phyloP scores from a whole-genome alignment of 2,888 invertebrate genomes.

The Ophioninae sp. region DNA sequence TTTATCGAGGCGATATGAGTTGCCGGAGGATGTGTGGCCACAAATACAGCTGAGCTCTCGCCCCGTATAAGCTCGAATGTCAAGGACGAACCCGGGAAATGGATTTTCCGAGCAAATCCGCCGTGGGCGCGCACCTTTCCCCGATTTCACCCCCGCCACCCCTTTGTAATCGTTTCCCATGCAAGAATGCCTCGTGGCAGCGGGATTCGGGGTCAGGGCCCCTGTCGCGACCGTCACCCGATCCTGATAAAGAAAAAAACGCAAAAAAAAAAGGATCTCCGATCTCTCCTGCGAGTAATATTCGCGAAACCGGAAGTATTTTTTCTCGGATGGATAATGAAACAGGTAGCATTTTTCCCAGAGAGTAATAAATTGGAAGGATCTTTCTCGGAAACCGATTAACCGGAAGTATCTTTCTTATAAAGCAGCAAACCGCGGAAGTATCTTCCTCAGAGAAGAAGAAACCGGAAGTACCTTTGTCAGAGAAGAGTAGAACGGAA shows the following conservation, averaged over 20 bases:
- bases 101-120: constrained; percentile 57
- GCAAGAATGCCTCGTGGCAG: constrained; percentile 53
- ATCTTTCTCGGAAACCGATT: too few species aligned
- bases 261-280: background rate
- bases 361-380: too few species aligned
- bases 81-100: constrained; percentile 63
- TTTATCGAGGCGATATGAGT: background rate
- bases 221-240: constrained; percentile 23
- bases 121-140: background rate
- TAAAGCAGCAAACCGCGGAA: too few species aligned
- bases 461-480: too few species aligned
- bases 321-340: background rate
- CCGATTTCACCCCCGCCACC: background rate
- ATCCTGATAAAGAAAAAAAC: background rate
- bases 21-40: constrained; percentile 6
- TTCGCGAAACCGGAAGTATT: background rate
- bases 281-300: background rate
- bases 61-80: constrained; percentile 45
- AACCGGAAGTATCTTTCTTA: too few species aligned
- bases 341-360: background rate
- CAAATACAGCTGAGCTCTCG: constrained; percentile 20
- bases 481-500: too few species aligned
- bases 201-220: constrained; percentile 53
- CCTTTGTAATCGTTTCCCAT: constrained; percentile 31
- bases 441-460: too few species aligned